Evolutionary conservation across 2,797 vertebrate species (phyloP).

Genomic region (Chromis chromis): DNA sequence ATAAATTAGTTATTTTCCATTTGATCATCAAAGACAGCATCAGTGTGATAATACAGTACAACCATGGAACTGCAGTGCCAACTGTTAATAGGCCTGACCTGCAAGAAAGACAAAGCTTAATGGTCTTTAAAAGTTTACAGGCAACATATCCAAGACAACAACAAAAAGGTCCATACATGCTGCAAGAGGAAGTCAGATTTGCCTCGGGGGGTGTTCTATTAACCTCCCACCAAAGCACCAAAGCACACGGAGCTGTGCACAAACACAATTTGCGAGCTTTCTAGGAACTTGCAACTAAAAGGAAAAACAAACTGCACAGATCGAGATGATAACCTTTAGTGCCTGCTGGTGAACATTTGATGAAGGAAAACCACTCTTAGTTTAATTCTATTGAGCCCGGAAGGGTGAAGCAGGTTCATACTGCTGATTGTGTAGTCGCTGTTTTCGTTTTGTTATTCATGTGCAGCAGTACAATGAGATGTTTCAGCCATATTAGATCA

Average conservation of each 20-base stretch:
- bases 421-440: conserved; percentile 1
- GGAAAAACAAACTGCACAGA: conserved; percentile 3
- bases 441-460: neutral
- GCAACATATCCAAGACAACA: neutral
- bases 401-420: neutral
- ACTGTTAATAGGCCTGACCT: neutral
- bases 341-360: conserved; percentile 43
- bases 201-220: conserved; percentile 30
- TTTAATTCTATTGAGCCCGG: conserved; percentile 29
- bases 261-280: conserved; percentile 46
- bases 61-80: conserved; percentile 1
- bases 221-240: conserved; percentile 18
- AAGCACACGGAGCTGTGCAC: conserved; percentile 1
- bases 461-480: conserved; percentile 2
- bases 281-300: conserved; percentile 43
- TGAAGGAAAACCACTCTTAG: conserved; percentile 18
- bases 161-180: conserved; percentile 1
- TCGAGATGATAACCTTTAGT: conserved; percentile 40
- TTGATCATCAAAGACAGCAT: neutral
- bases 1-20: too few relatives aligned
- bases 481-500: neutral
- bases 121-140: conserved; percentile 12
- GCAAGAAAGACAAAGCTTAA: neutral
- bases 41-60: neutral
- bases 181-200: conserved; percentile 26